These are phyloP conservation scores for Tenthredo livida DNA, from an alignment of 2,888 invertebrate genomes.

Conservation along the genomic window DNA sequence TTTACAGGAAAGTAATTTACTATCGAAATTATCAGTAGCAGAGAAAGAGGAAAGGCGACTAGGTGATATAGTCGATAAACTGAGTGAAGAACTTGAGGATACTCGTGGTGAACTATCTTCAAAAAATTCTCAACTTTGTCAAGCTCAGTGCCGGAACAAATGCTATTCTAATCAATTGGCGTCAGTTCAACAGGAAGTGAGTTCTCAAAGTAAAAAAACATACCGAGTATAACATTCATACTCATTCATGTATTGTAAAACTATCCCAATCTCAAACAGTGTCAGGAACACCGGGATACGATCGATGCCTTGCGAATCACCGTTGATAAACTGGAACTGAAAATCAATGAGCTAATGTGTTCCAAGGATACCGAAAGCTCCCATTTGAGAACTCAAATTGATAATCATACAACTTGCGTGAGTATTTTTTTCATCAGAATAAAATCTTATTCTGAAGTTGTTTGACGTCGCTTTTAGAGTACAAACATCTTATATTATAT, in stretches of 20 bases:
- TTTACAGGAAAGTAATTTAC: slow-evolving; percentile 65
- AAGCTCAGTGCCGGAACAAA: slow-evolving; percentile 62
- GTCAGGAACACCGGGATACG: slow-evolving; percentile 17
- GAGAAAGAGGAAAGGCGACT: slow-evolving; percentile 62
- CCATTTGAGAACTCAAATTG: slow-evolving; percentile 29
- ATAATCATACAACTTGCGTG: slow-evolving; percentile 32
- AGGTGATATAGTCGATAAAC: slow-evolving; percentile 60
- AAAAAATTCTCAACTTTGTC: slow-evolving; percentile 62
- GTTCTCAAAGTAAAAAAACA: slow-evolving; percentile 40
- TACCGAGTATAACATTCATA: neutral
- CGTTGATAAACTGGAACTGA: slow-evolving; percentile 24
- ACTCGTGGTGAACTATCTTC: slow-evolving; percentile 60
- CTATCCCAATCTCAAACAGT: neutral
- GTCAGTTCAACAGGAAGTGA: slow-evolving; percentile 61
- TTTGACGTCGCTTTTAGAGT: neutral
- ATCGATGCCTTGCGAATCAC: slow-evolving; percentile 15
- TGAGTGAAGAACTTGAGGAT: slow-evolving; percentile 66
- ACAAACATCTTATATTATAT: slow-evolving; percentile 10
- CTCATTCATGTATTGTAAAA: neutral
- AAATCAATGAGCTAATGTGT: slow-evolving; percentile 22
- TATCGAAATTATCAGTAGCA: slow-evolving; percentile 59
- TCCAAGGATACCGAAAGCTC: slow-evolving; percentile 23
- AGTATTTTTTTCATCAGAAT: neutral
- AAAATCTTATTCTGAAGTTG: neutral
- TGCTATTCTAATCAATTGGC: slow-evolving; percentile 61